Evolutionary conservation across 2,113 vertebrate species (phyloP), one percentile per base, ranked within the genome.

Genomic region (Aegithalos caudatus): DNA sequence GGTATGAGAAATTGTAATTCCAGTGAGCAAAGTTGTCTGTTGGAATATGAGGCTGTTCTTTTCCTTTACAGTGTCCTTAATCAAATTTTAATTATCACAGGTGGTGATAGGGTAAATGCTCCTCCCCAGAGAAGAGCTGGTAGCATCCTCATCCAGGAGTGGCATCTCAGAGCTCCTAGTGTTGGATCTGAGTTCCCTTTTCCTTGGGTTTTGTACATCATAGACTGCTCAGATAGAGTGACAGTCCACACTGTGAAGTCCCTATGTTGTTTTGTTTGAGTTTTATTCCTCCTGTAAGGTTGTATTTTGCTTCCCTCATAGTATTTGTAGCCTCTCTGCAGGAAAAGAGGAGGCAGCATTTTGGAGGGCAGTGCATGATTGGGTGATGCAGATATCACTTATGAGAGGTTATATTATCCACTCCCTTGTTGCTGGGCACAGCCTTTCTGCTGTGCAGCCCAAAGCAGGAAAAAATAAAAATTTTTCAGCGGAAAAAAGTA

Each of bases 241-340:
- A 10, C 1, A 6, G 1, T 40, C 18, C 2, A 3, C 13, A 20
- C 4, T 12, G 5, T 35, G 60, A 18, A 64, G 44, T 51, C 87
- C 40, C 31, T 85, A 22, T 3, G 2, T 45, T 47, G 40, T 64
- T 88, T 64, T 20, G 8, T 60, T 86, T 69, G 3, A 1, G 25
- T 54, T 77, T 82, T 48, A 9, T 42, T 65, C 13, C 20, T 56
- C 62, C 15, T 58, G 4, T 29, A 27, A 64, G 25, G 42, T 37
- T 93, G 18, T 53, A 82, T 90, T 93, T 79, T 37, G 13, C 44
- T 88, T 85, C 6, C 7, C 12, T 71, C 7, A 2, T 62, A 4
- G 6, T 38, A 4, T 79, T 85, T 79, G 22, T 35, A 60, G 19
- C 15, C 20, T 85, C 12, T 31, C 45, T 71, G 37, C 44, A 80